Evolutionary conservation across 2,113 vertebrate genomes (phyloP), one percentile per base, ranked within the genome.

Genomic region (Paramormyrops kingsleyae): DNA sequence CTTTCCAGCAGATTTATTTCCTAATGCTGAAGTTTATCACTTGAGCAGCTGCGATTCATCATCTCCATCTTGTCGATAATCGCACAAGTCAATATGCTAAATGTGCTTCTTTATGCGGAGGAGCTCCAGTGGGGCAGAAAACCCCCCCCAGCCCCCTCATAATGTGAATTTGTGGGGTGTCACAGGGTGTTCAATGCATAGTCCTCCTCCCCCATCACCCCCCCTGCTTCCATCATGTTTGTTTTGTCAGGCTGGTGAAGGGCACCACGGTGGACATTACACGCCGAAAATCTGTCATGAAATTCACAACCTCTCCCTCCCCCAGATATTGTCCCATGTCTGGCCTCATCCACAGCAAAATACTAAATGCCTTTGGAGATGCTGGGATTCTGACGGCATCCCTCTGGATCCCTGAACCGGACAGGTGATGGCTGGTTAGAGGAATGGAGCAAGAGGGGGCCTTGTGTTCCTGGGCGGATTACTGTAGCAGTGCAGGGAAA

Each of bases 11-110:
- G 94, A 97, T 97, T 97, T 96, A 95, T 94, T 96, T 95, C 95
- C 94, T 96, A 96, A 97, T 97, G 96, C 93, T 95, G 39, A 93
- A 92, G 93, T 97, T 97, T 96, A 97, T 97, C 96, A 95, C 93
- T 96, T 94, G 93, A 94, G 94, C 93, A 93, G 95, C 93, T 91
- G 92, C 92, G 93, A 93, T 97, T 95, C 90, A 94, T 97, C 95
- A 95, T 24, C 87, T 89, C 86, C 93, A 93, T 95, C 74, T 94
- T 92, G 92, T 96, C 92, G 0, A 97, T 96, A 97, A 96, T 94
- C 93, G 91, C 86, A 94, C 92, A 93, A 94, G 89, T 93, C 88
- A 84, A 92, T 95, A 95, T 94, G 93, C 91, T 96, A 93, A 94
- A 93, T 91, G 93, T 93, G 92, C 91, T 92, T 89, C 24, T n/a